Percentiles rank a stretch among this genome's conserved stretches.
Evolutionary conservation across 2,113 vertebrate genomes (phyloP).

Genomic region (Protobothrops mucrosquamatus): DNA sequence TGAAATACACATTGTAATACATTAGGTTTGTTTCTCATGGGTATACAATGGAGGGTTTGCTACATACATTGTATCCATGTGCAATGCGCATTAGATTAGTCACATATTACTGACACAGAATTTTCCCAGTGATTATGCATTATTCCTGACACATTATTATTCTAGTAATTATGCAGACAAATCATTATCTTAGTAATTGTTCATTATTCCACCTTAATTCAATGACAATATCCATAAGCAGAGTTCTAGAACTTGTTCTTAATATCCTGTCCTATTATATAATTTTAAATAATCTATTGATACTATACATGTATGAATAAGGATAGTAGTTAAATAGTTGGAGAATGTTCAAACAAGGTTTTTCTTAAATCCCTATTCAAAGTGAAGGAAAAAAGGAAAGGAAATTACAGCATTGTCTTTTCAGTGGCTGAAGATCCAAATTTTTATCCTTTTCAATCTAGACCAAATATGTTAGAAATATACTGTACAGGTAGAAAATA

Average conservation of each 20-base stretch:
- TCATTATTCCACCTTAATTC: no score
- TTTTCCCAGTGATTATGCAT: no score
- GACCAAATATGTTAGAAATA: slow-evolving; percentile 3
- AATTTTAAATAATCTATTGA: background rate
- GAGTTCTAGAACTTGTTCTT: background rate
- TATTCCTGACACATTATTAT: no score
- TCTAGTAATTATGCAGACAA: no score
- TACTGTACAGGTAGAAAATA: background rate
- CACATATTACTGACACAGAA: no score
- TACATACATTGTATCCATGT: no score
- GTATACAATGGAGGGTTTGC: no score
- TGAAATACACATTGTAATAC: no score
- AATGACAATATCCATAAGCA: background rate
- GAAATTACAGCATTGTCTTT: background rate
- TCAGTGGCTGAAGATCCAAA: background rate
- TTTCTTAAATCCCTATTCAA: background rate
- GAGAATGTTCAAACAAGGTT: background rate
- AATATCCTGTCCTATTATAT: background rate
- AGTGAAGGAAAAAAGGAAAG: background rate
- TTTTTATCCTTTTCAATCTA: background rate
- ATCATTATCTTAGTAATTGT: no score
- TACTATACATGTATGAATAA: background rate
- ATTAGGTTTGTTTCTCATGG: no score
- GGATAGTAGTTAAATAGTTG: background rate
- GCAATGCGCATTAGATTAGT: no score